Conservation (phyloP, 1,140 invertebrate species). For the Drosophila novamexicana region DNA sequence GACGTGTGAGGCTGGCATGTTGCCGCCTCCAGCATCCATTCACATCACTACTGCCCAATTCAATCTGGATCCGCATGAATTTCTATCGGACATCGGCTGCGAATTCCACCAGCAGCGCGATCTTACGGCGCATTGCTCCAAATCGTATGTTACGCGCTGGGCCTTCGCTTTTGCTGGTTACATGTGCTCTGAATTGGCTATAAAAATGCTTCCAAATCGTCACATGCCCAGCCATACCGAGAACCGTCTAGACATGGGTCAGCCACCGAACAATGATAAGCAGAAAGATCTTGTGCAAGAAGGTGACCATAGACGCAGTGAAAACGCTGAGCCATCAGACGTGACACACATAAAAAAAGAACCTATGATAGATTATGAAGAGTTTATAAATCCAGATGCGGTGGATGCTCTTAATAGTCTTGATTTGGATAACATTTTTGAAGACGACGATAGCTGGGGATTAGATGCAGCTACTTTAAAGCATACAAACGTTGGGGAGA, state of each 20-base stretch:
- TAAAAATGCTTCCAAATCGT: conserved; percentile 20
- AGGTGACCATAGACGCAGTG: no score
- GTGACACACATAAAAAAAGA: neutral
- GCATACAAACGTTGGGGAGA: neutral
- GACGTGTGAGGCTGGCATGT: conserved; percentile 3
- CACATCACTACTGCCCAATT: conserved; percentile 13
- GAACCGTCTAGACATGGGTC: no score
- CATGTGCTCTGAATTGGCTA: conserved; percentile 33
- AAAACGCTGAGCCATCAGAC: neutral
- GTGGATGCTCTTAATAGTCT: conserved; percentile 2
- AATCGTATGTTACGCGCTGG: conserved; percentile 38
- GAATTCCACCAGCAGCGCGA: conserved; percentile 16
- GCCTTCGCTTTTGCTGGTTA: conserved; percentile 26
- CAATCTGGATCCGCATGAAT: conserved; percentile 18
- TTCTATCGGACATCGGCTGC: conserved; percentile 18
- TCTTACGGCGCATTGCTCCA: conserved; percentile 18
- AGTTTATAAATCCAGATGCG: neutral
- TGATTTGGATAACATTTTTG: conserved; percentile 12
- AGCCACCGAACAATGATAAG: no score
- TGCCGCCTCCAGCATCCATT: neutral
- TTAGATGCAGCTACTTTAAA: neutral
- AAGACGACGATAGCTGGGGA: neutral
- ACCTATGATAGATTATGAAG: neutral
- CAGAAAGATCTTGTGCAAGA: neutral
- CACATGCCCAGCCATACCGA: conserved; percentile 1